Base-by-base conservation (phyloP, 2,113 vertebrate genomes). In the Pterocles orientalis region DNA sequence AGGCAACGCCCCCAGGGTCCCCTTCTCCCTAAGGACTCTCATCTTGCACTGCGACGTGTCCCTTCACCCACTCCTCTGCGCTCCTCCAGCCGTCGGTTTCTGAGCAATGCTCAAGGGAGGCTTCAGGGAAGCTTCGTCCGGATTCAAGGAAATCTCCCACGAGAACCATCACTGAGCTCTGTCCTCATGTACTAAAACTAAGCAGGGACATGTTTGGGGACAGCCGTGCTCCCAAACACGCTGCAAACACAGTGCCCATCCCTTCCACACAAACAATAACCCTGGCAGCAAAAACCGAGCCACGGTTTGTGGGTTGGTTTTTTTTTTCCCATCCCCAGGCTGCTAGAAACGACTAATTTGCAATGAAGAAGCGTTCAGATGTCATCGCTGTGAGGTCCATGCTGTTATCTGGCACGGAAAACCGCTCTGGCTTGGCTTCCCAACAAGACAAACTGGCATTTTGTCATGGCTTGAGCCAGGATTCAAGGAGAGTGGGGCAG, bases 391-490 rank as follows among this genome's bases (percentile, higher is more conserved):
- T 0, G 0, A 90, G 89, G 45, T 36, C 78, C 90, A 24, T 41
- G 62, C 82, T 87, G 82, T 69, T 77, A 85, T 31, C 84, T 87
- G 94, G 92, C 91, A 87, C n/a, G 25, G 45, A 82, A 84, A 61
- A 75, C 58, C 0, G 4, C 50, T 57, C 87, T 25, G 23, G 68
- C 66, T 91, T 70, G 70, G 87, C 68, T 82, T 90, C 75, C 66
- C 87, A 83, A 88, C 62, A 79, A 86, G 75, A 94, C 78, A 83
- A 94, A 90, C 61, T 86, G 91, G 88, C 87, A 93, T 94, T 88
- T 88, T 88, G 93, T 94, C 85, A 75, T 8, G 53, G 86, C 34
- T 70, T 51, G 76, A 84, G 86, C 61, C 82, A 68, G 68, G 64
- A 58, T 82, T 86, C 53, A 86, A 95, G 86, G 56, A 77, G 79